Base-by-base conservation (phyloP, 2,888 invertebrate species). In the Apotomis turbidana region DNA sequence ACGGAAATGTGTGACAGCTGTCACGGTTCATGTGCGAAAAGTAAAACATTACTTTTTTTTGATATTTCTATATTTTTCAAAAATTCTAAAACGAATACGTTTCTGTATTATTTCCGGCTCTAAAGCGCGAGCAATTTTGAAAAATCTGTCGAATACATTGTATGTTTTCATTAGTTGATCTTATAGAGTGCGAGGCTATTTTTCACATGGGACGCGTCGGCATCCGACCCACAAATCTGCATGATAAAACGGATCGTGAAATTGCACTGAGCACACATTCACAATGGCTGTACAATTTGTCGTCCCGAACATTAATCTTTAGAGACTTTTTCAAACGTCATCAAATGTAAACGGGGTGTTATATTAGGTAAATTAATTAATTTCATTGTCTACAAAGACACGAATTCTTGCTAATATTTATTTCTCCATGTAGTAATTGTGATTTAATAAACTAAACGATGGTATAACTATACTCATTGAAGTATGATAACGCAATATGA, bases 241-340 rank as follows among this genome's bases (percentile, higher is more conserved):
- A 66, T 66, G 66, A 66, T 57, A 66, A 66, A 66, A 57, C 55
- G 55, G 27, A 57, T 66, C 55, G 27, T 55, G 66, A 66, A 68
- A 68, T 59, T 68, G 67, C 67, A 59, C 58, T 58, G 57, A 58
- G 58, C 59, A 51, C 57, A 66, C 15, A 67, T 87, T 83, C 82
- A 84, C 85, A 85, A 85, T 83, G 84, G 83, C 84, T 83, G 83
- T 81, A 87, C 87, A 86, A 88, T 90, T 89, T 89, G 88, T 89
- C 85, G 84, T 78, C 81, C 78, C 79, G 81, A 77, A 79, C 81
- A 86, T 88, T 88, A 86, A 85, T 87, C 85, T 81, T 59, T 76
- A 78, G 79, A 79, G 81, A 81, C 82, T 85, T 86, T 88, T 89
- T 86, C 82, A 84, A 82, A 81, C 83, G 78, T 85, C 81, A 84